Base-by-base conservation (phyloP, 1,140 invertebrate genomes). In the Antheraea pernyi region DNA sequence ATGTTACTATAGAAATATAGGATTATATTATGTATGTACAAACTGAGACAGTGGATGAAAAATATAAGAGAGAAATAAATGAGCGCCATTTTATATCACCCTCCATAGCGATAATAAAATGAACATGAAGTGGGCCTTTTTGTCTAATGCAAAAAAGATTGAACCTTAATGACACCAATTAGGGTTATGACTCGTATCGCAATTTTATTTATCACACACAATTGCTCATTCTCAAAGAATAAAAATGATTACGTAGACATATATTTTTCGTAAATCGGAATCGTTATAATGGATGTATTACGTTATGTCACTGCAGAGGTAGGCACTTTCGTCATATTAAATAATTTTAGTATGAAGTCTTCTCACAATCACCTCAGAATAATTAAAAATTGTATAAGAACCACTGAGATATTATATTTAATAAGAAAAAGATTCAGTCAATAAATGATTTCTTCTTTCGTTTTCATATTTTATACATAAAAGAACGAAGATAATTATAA, bases 101-200 rank as follows among this genome's bases (percentile, higher is more conserved):
- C 39, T 53, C 64, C 39, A 65, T 48, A 65, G 48, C 48, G 64
- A 48, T 46, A 48, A 65, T 65, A 65, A 65, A 65, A 62, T 46
- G 48, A 18, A 53, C 46, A 67, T 59, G n/a, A 67, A 59, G 18
- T 22, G n/a, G 13, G 11, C 53, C 65, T 42, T 19, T 67, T 67
- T 67, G 65, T 67, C 46, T 67, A 18, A 59, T 59, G 19, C 22
- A 67, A 59, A 67, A 59, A 67, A 37, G 65, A 67, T 67, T 67
- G 65, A 59, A 67, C 53, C 19, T 16, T 69, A 69, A 69, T 67
- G 59, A 69, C 42, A 39, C 53, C 67, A 66, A 72, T 69, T 72
- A 69, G 63, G 63, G 58, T 65, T 69, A 58, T 64, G 63, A 65
- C 19, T 7, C 19, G 63, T 63, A 63, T 63, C 46, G 46, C 46